Percentiles rank a stretch among this genome's conserved stretches.
phyloP scores from a whole-genome alignment of 2,888 invertebrate species.

The Noctua janthe region DNA sequence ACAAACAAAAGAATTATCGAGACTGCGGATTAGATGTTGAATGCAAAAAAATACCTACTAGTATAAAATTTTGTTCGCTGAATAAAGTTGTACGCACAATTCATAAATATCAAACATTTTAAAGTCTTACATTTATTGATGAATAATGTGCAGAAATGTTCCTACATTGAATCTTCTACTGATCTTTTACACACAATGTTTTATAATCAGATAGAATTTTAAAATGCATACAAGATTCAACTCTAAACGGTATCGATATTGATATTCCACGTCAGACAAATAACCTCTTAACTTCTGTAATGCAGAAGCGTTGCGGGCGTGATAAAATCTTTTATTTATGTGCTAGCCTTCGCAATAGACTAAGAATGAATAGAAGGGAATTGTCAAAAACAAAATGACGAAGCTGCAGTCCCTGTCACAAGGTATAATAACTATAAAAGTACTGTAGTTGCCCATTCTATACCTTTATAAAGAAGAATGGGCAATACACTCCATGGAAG shows the following conservation, averaged over 20 bases:
- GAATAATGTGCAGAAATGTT: background rate
- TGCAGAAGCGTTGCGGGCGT: conserved; percentile 42
- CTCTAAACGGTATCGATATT: conserved; percentile 28
- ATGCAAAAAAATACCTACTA: too few species aligned
- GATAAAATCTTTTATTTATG: conserved; percentile 66
- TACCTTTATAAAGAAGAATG: too few species aligned
- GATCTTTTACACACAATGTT: background rate
- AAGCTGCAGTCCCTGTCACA: too few species aligned
- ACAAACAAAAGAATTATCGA: too few species aligned
- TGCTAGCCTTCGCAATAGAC: conserved; percentile 32
- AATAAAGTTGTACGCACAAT: too few species aligned
- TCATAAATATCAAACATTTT: background rate
- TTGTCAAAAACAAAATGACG: too few species aligned
- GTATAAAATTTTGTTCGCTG: too few species aligned
- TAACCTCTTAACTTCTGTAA: conserved; percentile 59
- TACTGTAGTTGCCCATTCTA: too few species aligned
- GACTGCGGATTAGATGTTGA: too few species aligned
- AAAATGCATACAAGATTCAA: conserved; percentile 13
- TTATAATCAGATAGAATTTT: background rate
- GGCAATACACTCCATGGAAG: too few species aligned
- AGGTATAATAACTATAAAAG: too few species aligned
- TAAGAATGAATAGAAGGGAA: conserved; percentile 15
- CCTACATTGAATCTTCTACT: background rate
- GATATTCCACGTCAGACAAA: conserved; percentile 62
- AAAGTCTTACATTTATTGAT: background rate